These are phyloP conservation scores for Laspeyria flexula DNA, from an alignment of 2,888 invertebrate genomes.

Conservation along the genomic window DNA sequence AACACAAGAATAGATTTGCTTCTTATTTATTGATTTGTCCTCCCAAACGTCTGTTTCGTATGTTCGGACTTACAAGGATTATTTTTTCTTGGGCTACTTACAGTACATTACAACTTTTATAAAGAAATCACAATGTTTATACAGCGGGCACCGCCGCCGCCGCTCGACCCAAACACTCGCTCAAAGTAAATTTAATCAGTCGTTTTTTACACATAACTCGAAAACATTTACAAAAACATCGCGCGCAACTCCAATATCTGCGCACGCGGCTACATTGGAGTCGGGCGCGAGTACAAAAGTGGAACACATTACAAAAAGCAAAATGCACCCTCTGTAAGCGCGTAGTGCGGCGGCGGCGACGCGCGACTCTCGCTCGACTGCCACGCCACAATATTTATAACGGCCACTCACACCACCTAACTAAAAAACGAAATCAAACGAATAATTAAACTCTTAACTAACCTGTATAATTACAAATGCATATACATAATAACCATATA, in stretches of 20 bases:
- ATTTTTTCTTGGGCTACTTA: slow-evolving; percentile 84
- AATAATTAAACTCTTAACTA: slow-evolving; percentile 76
- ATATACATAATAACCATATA: slow-evolving; percentile 80
- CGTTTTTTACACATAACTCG: slow-evolving; percentile 74
- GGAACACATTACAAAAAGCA: slow-evolving; percentile 33
- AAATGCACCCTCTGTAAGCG: slow-evolving; percentile 15
- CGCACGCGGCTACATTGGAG: neutral
- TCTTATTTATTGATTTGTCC: slow-evolving; percentile 85
- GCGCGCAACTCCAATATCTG: slow-evolving; percentile 29
- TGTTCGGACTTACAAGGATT: slow-evolving; percentile 82
- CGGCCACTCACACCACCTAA: slow-evolving; percentile 56
- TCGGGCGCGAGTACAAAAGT: slow-evolving; percentile 21
- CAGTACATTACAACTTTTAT: slow-evolving; percentile 81
- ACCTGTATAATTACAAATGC: slow-evolving; percentile 84
- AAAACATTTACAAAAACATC: slow-evolving; percentile 62
- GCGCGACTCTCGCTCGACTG: slow-evolving; percentile 9
- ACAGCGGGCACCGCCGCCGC: slow-evolving; percentile 61
- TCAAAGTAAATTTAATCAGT: slow-evolving; percentile 78
- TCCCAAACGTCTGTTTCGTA: slow-evolving; percentile 76
- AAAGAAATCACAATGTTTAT: slow-evolving; percentile 84
- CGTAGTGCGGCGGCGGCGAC: slow-evolving; percentile 28
- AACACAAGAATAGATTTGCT: slow-evolving; percentile 74
- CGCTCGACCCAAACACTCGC: slow-evolving; percentile 52
- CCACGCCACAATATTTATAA: slow-evolving; percentile 48
- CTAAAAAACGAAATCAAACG: slow-evolving; percentile 75